Conservation (phyloP, 2,888 invertebrate genomes). For the Dicranocentrus wangi region DNA sequence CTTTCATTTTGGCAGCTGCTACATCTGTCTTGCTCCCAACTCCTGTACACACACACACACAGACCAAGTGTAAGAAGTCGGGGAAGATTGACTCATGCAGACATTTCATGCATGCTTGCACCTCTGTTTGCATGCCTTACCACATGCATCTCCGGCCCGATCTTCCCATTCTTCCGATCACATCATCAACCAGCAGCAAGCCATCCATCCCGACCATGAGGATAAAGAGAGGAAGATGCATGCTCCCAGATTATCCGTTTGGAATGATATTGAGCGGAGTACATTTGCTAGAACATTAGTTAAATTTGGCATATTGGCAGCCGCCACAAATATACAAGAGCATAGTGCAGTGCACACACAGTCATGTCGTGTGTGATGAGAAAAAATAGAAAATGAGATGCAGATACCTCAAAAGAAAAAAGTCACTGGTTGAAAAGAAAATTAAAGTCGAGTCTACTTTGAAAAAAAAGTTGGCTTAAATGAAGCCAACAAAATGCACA, state of each 20-base stretch:
- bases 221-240: slow-evolving; percentile 50
- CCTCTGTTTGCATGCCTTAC: slow-evolving; percentile 57
- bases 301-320: slow-evolving; percentile 66
- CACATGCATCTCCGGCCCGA: slow-evolving; percentile 47
- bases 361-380: slow-evolving; percentile 18
- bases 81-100: slow-evolving; percentile 65
- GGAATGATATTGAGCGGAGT: slow-evolving; percentile 64
- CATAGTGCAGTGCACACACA: background rate
- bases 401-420: slow-evolving; percentile 17
- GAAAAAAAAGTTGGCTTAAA: slow-evolving; percentile 28
- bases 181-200: slow-evolving; percentile 47
- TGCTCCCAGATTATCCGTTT: slow-evolving; percentile 60
- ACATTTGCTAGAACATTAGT: slow-evolving; percentile 66
- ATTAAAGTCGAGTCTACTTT: too few species aligned
- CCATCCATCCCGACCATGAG: too few species aligned
- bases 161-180: slow-evolving; percentile 41
- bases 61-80: slow-evolving; percentile 52
- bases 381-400: slow-evolving; percentile 54
- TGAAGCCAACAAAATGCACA: too few species aligned
- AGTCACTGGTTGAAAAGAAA: slow-evolving; percentile 4
- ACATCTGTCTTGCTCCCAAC: slow-evolving; percentile 57
- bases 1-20: slow-evolving; percentile 62
- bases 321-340: slow-evolving; percentile 35
- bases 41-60: background rate
- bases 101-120: slow-evolving; percentile 67